A percentile compares a stretch with the other conserved stretches of the same genome.
These are phyloP conservation scores for Sarcophaga peregrina DNA, from an alignment of 1,140 invertebrate genomes.

Conservation along the genomic window DNA sequence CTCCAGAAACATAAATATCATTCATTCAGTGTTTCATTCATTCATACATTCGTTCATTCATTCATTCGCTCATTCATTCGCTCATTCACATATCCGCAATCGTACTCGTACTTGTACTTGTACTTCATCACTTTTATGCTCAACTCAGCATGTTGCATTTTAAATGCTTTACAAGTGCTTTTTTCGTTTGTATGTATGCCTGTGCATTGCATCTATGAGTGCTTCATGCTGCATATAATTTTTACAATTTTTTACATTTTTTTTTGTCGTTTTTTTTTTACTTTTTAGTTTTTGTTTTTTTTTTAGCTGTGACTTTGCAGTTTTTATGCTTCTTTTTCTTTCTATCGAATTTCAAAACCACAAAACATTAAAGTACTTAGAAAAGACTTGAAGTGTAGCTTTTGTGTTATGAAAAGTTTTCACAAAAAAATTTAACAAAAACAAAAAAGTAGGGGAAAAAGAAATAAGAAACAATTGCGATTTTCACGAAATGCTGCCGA, in stretches of 20 bases:
- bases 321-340: neutral
- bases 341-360: neutral
- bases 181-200: neutral
- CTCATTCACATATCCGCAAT: neutral
- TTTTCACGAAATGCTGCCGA: too few relatives aligned
- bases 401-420: neutral
- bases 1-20: neutral
- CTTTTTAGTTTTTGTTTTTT: neutral
- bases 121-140: conserved; percentile 24
- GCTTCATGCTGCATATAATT: neutral
- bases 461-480: too few relatives aligned
- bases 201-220: neutral
- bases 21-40: neutral
- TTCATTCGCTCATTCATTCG: neutral
- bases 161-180: conserved; percentile 34
- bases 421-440: too few relatives aligned
- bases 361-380: conserved; percentile 15
- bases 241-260: neutral
- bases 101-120: neutral
- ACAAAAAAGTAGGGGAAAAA: too few relatives aligned
- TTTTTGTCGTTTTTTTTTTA: neutral
- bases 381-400: conserved; percentile 3
- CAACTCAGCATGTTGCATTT: conserved; percentile 38
- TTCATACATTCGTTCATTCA: too few relatives aligned
- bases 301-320: neutral